Conservation (phyloP, 1,140 invertebrate genomes). For the Cotesia chilonis region DNA sequence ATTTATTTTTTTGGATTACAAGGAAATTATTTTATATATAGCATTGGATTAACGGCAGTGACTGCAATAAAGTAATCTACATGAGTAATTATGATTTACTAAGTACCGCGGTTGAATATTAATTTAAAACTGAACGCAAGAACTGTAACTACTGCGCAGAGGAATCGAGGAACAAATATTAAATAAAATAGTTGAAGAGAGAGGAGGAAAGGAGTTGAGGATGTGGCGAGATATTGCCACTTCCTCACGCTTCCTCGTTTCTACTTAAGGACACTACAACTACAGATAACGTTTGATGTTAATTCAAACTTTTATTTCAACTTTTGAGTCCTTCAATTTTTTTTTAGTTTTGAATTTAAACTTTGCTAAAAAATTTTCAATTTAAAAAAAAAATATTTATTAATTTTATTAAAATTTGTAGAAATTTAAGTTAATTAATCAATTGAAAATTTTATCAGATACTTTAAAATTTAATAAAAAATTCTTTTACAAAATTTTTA, state of each 20-base stretch:
- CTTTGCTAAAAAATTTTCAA: too few relatives aligned
- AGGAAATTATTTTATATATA: too few relatives aligned
- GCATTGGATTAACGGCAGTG: not conserved
- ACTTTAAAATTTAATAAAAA: too few relatives aligned
- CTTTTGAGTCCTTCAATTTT: not conserved
- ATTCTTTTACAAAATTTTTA: too few relatives aligned
- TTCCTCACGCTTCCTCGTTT: conserved; percentile 42
- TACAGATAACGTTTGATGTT: conserved; percentile 21
- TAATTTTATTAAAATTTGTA: too few relatives aligned
- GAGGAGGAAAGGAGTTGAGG: conserved; percentile 41
- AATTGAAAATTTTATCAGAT: too few relatives aligned
- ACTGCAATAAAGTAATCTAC: not conserved
- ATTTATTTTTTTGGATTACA: too few relatives aligned
- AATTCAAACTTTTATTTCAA: conserved; percentile 19
- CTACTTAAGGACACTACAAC: conserved; percentile 15
- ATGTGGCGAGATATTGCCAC: conserved; percentile 50
- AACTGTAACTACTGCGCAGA: not conserved
- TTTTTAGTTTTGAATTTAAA: not conserved
- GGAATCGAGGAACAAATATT: not conserved
- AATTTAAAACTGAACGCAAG: conserved; percentile 32
- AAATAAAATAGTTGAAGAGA: conserved; percentile 36
- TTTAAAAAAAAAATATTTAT: too few relatives aligned
- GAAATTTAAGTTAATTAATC: too few relatives aligned
- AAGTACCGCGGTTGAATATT: conserved; percentile 23
- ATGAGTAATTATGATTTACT: conserved; percentile 2